A percentile compares a stretch with the other conserved stretches of the same genome.
Conservation (phyloP, 2,797 vertebrate species). For the Taenioides sp. region DNA sequence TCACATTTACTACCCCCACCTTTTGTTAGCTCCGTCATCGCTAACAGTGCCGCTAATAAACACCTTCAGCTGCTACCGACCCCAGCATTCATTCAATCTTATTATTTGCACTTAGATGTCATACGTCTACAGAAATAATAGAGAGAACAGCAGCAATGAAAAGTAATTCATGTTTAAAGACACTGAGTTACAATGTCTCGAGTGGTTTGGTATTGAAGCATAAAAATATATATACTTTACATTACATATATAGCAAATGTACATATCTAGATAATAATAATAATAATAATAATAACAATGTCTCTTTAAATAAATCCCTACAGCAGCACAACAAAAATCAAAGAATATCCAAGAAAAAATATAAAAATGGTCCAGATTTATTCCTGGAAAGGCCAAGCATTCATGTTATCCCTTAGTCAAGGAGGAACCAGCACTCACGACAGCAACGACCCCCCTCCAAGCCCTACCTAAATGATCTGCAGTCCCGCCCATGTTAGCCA, state of each 20-base stretch:
- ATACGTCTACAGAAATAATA: neutral
- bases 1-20: neutral
- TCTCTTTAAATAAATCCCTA: neutral
- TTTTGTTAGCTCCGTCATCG: constrained; percentile 26
- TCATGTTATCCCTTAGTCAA: constrained; percentile 61
- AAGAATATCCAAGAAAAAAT: constrained; percentile 21
- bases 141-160: neutral
- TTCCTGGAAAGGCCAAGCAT: constrained; percentile 61
- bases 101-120: neutral
- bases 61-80: constrained; percentile 11
- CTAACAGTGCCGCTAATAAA: constrained; percentile 16
- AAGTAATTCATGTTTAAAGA: neutral
- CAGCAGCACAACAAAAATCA: constrained; percentile 23
- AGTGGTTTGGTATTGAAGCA: neutral
- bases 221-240: neutral
- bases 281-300: neutral
- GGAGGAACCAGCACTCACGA: constrained; percentile 41
- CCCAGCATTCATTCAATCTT: constrained; percentile 13
- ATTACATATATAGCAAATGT: neutral
- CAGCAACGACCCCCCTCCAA: constrained; percentile 10
- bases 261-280: neutral
- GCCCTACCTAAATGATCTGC: constrained; percentile 8
- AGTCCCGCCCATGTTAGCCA: constrained; percentile 37
- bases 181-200: neutral
- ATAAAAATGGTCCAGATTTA: constrained; percentile 32